Evolutionary conservation across 2,797 vertebrate genomes (phyloP), one percentile per base, ranked within the genome.

Genomic region (Tenualosa ilisha): DNA sequence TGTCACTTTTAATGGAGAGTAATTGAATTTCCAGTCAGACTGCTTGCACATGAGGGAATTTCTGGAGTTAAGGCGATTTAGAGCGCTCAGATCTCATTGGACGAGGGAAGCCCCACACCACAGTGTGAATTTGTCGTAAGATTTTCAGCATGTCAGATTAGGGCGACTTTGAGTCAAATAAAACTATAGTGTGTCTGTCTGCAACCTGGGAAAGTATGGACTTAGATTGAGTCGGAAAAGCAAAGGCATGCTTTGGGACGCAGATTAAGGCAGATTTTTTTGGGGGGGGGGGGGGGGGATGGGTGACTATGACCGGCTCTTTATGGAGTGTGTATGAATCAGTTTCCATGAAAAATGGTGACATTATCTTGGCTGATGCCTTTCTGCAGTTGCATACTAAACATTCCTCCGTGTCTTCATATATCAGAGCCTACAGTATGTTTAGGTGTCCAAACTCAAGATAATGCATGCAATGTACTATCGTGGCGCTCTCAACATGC

Each of bases 1-100:
- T 88, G 49, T 49, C 85, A 22, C 89, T 54, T 81, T 84, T 43
- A 56, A 87, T 81, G 50, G 53, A 46, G 72, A 79, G 40, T 79
- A 79, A 79, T 43, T 46, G 40, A 79, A 79, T 79, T 79, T 79
- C 72, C 40, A 79, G 72, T 46, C 72, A 72, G 65, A 37, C 20
- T 46, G 20, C 40, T 46, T 79, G 20, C 72, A 79, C 72, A 79
- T 79, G 72, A 46, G 49, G 61, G 83, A 84, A 65, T 84, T 84
- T 46, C 72, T 79, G 40, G 37, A 79, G 72, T 79, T 79, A 79
- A 46, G 37, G 72, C 72, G 40, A 79, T 79, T 79, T 51, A 46
- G 15, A 79, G 72, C 40, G 43, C 15, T 46, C 15, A 17, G 72
- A 3, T 43, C 72, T 46, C 15, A 3, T 79, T 72, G 65, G 65